These are phyloP conservation scores for Drosophila nebulosa DNA, from an alignment of 1,140 invertebrate genomes.

Conservation along the genomic window DNA sequence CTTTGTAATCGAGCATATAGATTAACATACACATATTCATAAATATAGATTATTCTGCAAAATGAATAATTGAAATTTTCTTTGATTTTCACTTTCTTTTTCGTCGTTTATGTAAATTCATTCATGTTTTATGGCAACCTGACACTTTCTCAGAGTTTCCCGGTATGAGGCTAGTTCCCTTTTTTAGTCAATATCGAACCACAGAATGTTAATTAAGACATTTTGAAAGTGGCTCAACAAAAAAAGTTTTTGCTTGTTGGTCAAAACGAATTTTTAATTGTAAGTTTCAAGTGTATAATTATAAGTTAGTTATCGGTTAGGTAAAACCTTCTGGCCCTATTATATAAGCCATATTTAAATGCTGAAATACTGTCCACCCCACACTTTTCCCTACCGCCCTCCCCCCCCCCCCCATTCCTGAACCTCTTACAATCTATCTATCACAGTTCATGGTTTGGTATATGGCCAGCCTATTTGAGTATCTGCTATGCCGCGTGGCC, in stretches of 20 bases:
- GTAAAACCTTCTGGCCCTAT: slow-evolving; percentile 41
- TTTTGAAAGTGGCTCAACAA: slow-evolving; percentile 58
- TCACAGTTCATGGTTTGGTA: neutral
- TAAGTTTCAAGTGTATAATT: slow-evolving; percentile 61
- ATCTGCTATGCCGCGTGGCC: slow-evolving; percentile 39
- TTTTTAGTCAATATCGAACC: neutral
- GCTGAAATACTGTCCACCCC: slow-evolving; percentile 4
- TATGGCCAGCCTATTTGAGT: slow-evolving; percentile 29
- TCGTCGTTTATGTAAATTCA: neutral
- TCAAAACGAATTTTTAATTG: slow-evolving; percentile 75
- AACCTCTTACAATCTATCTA: neutral
- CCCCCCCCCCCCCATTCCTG: neutral
- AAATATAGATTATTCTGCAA: neutral
- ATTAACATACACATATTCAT: neutral
- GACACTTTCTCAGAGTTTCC: slow-evolving; percentile 69
- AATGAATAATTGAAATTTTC: neutral
- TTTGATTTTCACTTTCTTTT: neutral
- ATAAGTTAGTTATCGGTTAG: slow-evolving; percentile 72
- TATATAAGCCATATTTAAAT: slow-evolving; percentile 73
- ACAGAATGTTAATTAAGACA: slow-evolving; percentile 58
- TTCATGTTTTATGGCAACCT: slow-evolving; percentile 60
- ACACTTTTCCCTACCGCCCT: slow-evolving; percentile 3
- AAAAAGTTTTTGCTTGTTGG: slow-evolving; percentile 28
- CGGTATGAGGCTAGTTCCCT: neutral
- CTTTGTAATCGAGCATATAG: slow-evolving; percentile 9